Base-by-base conservation (phyloP, 2,888 invertebrate species). In the Andricus quercusramuli region DNA sequence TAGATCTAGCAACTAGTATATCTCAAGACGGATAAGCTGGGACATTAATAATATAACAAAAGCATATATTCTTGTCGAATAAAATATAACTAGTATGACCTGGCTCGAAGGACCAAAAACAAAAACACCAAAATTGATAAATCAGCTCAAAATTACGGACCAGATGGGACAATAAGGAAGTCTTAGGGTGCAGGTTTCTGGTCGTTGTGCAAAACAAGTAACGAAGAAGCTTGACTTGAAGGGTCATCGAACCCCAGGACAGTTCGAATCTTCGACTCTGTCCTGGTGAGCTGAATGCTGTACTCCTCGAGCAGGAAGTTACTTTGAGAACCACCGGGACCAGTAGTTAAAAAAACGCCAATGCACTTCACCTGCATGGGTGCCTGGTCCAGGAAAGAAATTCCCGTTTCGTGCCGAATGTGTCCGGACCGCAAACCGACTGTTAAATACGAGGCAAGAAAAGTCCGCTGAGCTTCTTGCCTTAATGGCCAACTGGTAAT, bases 221-320 rank as follows among this genome's bases (percentile, higher is more conserved):
- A 56, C 17, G 32, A 44, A 20, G 74, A 70, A 51, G 20, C 51
- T 70, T 70, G 47, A 70, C 70, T 70, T 51, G 51, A 51, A 51
- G 51, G 74, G 32, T 74, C 56, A 74, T 56, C 22, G 74, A 74
- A 74, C 74, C 56, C 11, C 74, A 11, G 74, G 74, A 74, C 74
- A 74, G 74, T 74, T 74, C 29, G 74, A 74, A 74, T 74, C 56
- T 74, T 74, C n/a, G 74, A 74, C 74, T 74, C 56, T 74, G 74
- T 74, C 74, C 74, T 51, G 56, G 74, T 32, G 56, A 74, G 56
- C 20, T 74, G 74, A 74, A 74, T 74, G 74, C 56, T 74, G 32
- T n/a, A 56, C 32, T 70, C 47, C 47, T 70, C 29, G 70, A 67
- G 66, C 66, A 67, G 66, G 66, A 70, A 70, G 70, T 47, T 20